Evolutionary conservation across 37 sponge, comb jelly and placozoan genomes (phyloP), one percentile per base, ranked within the genome.

Genomic region (Axinella damicornis): DNA sequence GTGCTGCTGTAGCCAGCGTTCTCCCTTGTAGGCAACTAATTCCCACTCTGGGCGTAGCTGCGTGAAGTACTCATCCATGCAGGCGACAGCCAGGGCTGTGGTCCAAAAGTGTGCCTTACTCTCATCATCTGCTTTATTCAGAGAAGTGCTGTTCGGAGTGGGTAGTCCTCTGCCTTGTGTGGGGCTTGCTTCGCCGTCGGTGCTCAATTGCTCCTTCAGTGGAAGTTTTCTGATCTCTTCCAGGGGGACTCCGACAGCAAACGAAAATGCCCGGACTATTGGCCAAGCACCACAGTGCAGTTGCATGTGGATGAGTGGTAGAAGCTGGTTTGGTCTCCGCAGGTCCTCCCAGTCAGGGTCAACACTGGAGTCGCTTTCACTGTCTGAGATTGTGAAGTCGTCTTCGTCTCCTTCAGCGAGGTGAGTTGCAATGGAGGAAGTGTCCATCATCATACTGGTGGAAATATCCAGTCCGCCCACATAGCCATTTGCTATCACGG

Each of bases 221-320:
- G 76, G 81, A 17, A 87, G 75, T 25, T 72, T 65, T 18, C 61
- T 21, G 12, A 88, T 60, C 46, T 81, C 82, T 36, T 57, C 62
- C 12, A 75, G 61, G 39, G 89, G 83, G 25, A 88, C 77, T 41
- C 89, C 76, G 30, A 82, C 62, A 24, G 89, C 89, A 69, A 75
- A 81, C 0, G 83, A 81, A 28, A 88, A 88, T 21, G 77, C 73
- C 52, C 70, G 52, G 14, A 69, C 55, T 62, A 88, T 39, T 19
- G 82, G 76, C 89, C 89, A 88, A 9, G 83, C 77, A 6, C 89
- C 89, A 61, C 53, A 63, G 53, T 69, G 81, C 41, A 78, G 62
- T 63, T 88, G 89, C 77, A 88, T 88, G 61, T 82, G 82, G 16
- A 88, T 77, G 11, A 88, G 76, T 31, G 89, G 89, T 18, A 76